A percentile compares a stretch with the other conserved stretches of the same genome.
These are phyloP conservation scores for Enoplosus armatus DNA, from an alignment of 2,797 vertebrate species.

Conservation along the genomic window DNA sequence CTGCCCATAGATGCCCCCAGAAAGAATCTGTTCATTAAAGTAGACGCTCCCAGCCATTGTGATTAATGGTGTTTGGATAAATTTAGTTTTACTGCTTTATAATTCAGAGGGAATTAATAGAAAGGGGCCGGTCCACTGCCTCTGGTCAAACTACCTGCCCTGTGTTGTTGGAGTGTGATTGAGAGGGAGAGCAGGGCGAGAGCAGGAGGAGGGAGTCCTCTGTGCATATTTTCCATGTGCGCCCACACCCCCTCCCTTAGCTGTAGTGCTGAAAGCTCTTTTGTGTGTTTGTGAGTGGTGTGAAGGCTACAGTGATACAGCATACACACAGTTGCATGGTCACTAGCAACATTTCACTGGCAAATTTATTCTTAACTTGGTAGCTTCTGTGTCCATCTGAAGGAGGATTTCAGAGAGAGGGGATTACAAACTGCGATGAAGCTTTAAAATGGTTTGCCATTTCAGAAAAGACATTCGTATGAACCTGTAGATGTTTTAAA, in stretches of 20 bases:
- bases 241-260: slow-evolving; percentile 67
- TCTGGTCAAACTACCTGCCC: slow-evolving; percentile 72
- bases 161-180: slow-evolving; percentile 62
- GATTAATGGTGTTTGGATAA: slow-evolving; percentile 78
- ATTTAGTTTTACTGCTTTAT: slow-evolving; percentile 69
- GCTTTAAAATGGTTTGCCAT: neutral
- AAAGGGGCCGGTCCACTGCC: slow-evolving; percentile 43
- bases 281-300: slow-evolving; percentile 72
- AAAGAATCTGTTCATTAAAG: slow-evolving; percentile 64
- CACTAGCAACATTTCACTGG: slow-evolving; percentile 10
- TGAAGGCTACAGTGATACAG: slow-evolving; percentile 60
- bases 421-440: neutral
- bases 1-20: slow-evolving; percentile 53
- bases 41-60: slow-evolving; percentile 57
- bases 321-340: slow-evolving; percentile 18
- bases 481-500: neutral
- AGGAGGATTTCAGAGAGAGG: neutral
- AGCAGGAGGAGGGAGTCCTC: slow-evolving; percentile 58
- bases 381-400: neutral
- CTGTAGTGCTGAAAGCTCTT: slow-evolving; percentile 79
- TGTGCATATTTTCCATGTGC: slow-evolving; percentile 79
- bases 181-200: slow-evolving; percentile 49
- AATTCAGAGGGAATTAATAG: slow-evolving; percentile 70
- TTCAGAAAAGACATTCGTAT: neutral
- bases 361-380: neutral